These are phyloP conservation scores for Bilobella aurantiaca DNA, from an alignment of 1,140 invertebrate genomes.

Conservation along the genomic window DNA sequence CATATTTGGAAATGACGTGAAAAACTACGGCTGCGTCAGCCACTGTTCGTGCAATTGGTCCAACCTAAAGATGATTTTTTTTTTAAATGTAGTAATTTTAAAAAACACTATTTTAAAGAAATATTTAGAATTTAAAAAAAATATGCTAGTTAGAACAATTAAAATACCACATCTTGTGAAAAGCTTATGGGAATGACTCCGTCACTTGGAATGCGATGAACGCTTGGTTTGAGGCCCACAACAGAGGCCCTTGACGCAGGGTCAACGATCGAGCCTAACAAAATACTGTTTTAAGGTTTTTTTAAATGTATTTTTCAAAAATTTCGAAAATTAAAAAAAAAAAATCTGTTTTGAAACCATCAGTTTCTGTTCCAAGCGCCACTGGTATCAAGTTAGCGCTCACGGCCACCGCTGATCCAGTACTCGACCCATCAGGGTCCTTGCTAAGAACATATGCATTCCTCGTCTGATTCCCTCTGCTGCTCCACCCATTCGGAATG, in stretches of 20 bases:
- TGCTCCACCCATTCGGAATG: constrained; percentile 23
- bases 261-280: constrained; percentile 7
- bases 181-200: constrained; percentile 18
- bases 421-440: constrained; percentile 12
- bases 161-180: constrained; percentile 18
- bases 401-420: constrained; percentile 16
- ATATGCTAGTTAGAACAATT: background rate
- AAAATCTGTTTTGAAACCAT: no score
- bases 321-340: no score
- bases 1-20: constrained; percentile 9
- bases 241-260: background rate
- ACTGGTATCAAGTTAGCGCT: constrained; percentile 14
- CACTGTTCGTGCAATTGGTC: constrained; percentile 17
- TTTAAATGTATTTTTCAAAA: background rate
- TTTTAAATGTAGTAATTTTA: background rate
- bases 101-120: background rate
- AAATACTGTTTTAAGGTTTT: background rate
- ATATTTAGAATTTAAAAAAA: background rate
- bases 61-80: constrained; percentile 7
- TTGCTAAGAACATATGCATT: constrained; percentile 9
- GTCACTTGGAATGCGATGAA: background rate
- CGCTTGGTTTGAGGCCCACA: constrained; percentile 17
- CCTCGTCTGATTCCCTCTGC: constrained; percentile 14
- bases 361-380: constrained; percentile 21
- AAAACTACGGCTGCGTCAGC: constrained; percentile 12